A percentile compares a stretch with the other conserved stretches of the same genome.
These are phyloP conservation scores for Halcyon leucocephala DNA, from an alignment of 2,797 vertebrate genomes.

Conservation along the genomic window DNA sequence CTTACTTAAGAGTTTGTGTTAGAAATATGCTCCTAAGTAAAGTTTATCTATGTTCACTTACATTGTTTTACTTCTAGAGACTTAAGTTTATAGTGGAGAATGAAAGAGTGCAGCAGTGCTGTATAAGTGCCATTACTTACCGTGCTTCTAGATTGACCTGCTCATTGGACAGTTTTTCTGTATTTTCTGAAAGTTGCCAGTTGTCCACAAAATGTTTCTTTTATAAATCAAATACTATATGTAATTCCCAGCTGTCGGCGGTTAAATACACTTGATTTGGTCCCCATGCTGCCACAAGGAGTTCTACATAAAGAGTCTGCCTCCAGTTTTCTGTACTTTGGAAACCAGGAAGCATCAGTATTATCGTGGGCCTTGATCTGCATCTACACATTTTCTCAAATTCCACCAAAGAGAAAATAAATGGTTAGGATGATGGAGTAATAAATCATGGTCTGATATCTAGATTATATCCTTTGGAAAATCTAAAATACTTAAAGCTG, in stretches of 20 bases:
- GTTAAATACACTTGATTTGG: neutral
- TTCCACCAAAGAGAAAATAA: neutral
- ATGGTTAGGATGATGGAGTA: neutral
- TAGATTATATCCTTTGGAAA: neutral
- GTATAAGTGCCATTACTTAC: neutral
- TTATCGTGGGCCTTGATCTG: neutral
- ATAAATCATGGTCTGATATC: neutral
- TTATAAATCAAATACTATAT: neutral
- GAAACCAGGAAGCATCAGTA: neutral
- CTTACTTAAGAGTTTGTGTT: neutral
- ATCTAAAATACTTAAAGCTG: neutral
- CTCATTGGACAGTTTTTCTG: neutral
- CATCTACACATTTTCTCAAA: neutral
- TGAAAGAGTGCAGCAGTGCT: neutral
- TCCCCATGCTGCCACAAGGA: neutral
- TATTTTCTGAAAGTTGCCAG: neutral
- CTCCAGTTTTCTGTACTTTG: neutral
- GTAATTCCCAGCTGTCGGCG: neutral
- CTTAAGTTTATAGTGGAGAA: neutral
- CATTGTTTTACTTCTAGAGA: no score
- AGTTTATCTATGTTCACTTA: neutral
- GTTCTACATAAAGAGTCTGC: neutral
- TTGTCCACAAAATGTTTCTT: neutral
- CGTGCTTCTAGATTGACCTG: neutral
- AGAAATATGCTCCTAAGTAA: neutral